Percentiles rank a stretch among this genome's conserved stretches.
Conservation (phyloP, 2,888 invertebrate genomes). For the Platypus cylindrus region DNA sequence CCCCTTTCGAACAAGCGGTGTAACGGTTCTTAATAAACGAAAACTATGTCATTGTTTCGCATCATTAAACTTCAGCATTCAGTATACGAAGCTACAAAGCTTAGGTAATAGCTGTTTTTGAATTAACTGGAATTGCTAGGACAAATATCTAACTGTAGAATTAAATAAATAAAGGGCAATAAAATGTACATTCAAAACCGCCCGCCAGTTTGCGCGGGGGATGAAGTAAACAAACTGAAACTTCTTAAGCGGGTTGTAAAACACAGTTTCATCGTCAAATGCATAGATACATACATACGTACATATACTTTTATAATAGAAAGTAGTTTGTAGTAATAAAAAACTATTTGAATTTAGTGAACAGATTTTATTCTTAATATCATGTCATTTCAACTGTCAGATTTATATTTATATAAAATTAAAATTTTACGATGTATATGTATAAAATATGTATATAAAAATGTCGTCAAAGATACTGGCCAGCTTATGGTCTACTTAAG, state of each 20-base stretch:
- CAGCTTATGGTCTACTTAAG: no score
- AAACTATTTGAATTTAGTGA: no score
- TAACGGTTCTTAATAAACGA: slow-evolving; percentile 40
- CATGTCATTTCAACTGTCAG: no score
- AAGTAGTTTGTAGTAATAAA: no score
- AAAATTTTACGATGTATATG: slow-evolving; percentile 13
- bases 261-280: slow-evolving; percentile 13
- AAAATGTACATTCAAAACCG: slow-evolving; percentile 16
- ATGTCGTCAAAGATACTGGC: no score
- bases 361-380: no score
- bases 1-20: slow-evolving; percentile 37
- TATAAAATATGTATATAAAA: no score
- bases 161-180: slow-evolving; percentile 21
- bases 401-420: no score
- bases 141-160: slow-evolving; percentile 28
- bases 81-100: slow-evolving; percentile 29
- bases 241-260: slow-evolving; percentile 13
- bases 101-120: slow-evolving; percentile 33
- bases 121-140: slow-evolving; percentile 32
- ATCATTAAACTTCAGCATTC: slow-evolving; percentile 36
- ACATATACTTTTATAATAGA: no score
- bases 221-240: slow-evolving; percentile 8
- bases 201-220: no score
- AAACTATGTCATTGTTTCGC: slow-evolving; percentile 38
- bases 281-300: no score